A percentile compares a stretch with the other conserved stretches of the same genome.
Conservation (phyloP, 1,140 invertebrate species). For the Zaprionus gabonicus region DNA sequence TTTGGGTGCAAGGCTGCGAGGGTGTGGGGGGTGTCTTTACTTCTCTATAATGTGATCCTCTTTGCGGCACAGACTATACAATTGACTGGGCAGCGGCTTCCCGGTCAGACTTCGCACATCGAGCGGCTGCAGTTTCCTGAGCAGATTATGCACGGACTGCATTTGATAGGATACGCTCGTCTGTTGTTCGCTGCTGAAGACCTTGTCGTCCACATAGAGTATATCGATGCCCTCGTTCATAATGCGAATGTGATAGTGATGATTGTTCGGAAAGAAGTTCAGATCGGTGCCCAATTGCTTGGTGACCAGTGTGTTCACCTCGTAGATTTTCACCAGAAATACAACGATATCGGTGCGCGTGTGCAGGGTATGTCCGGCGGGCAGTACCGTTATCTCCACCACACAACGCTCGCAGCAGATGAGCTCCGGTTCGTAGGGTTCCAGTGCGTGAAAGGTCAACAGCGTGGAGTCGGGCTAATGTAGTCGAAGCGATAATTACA, state of each 20-base stretch:
- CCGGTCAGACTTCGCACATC: conserved; percentile 53
- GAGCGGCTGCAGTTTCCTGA: conserved; percentile 55
- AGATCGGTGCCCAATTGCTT: conserved; percentile 61
- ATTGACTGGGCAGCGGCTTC: conserved; percentile 40
- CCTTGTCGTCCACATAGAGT: conserved; percentile 60
- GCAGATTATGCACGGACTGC: conserved; percentile 53
- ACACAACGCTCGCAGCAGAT: conserved; percentile 55
- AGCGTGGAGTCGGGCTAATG: conserved; percentile 43
- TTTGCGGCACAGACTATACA: conserved; percentile 49
- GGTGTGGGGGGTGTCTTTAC: background rate
- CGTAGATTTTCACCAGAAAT: conserved; percentile 49
- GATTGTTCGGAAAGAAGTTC: conserved; percentile 59
- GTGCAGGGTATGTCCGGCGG: conserved; percentile 50
- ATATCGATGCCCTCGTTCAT: conserved; percentile 63
- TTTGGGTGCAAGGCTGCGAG: background rate
- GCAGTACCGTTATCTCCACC: conserved; percentile 56
- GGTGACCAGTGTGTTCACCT: conserved; percentile 49
- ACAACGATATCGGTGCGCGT: conserved; percentile 58
- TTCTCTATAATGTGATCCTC: conserved; percentile 7
- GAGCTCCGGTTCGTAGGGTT: conserved; percentile 60
- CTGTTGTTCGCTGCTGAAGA: conserved; percentile 17
- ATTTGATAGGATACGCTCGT: conserved; percentile 39
- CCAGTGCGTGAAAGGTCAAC: conserved; percentile 61
- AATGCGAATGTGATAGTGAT: conserved; percentile 60
- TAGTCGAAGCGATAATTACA: background rate